These are phyloP conservation scores for Nannoperca australis DNA, from an alignment of 2,797 vertebrate species.

Conservation along the genomic window DNA sequence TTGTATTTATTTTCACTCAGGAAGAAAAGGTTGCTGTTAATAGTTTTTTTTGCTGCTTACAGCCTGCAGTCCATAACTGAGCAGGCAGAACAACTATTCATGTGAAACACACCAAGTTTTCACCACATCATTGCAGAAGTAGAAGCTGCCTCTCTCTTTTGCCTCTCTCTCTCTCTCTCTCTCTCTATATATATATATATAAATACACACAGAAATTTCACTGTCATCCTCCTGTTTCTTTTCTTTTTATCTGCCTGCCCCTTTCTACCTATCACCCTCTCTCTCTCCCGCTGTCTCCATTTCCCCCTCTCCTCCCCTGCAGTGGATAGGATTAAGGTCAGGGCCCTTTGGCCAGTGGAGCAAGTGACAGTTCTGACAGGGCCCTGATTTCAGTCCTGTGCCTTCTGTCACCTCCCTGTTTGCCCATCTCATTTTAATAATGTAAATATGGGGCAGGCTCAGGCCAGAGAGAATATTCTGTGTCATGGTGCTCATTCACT, in stretches of 20 bases:
- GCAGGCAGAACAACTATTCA: conserved; percentile 6
- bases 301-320: conserved; percentile 73
- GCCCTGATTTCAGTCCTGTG: conserved; percentile 80
- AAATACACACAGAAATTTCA: conserved; percentile 22
- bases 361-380: conserved; percentile 86
- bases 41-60: conserved; percentile 1
- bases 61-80: conserved; percentile 8
- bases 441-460: conserved; percentile 80
- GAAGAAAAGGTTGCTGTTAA: neutral
- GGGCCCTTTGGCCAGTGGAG: conserved; percentile 83
- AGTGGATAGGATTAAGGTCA: conserved; percentile 84
- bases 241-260: conserved; percentile 18
- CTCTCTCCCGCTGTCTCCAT: conserved; percentile 58
- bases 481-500: conserved; percentile 74
- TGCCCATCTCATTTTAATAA: conserved; percentile 85
- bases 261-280: conserved; percentile 52
- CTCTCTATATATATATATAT: neutral
- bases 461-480: conserved; percentile 75
- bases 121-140: neutral
- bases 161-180: neutral
- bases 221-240: conserved; percentile 14
- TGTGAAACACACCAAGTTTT: neutral
- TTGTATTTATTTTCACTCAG: conserved; percentile 8
- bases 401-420: conserved; percentile 82
- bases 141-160: neutral